Percentiles rank a stretch among this genome's conserved stretches.
Evolutionary conservation across 2,797 vertebrate species (phyloP).

Genomic region (Eulemur albifrons): DNA sequence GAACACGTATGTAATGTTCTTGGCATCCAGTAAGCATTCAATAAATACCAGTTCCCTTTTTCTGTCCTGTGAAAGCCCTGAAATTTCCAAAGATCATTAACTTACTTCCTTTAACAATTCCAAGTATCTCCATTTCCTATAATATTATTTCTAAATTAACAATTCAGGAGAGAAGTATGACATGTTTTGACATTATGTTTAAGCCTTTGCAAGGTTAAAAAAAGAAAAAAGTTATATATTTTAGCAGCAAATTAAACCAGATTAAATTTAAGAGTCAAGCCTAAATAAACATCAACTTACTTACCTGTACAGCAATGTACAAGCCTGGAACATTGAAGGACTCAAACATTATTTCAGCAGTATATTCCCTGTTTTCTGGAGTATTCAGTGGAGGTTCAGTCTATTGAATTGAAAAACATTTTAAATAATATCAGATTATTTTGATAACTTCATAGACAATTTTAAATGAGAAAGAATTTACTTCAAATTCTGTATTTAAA

Average conservation of each 20-base stretch:
- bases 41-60: neutral
- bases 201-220: neutral
- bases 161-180: conserved; percentile 4
- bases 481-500: conserved; percentile 41
- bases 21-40: neutral
- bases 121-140: neutral
- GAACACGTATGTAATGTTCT: neutral
- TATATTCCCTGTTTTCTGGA: conserved; percentile 94
- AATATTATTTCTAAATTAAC: conserved; percentile 34
- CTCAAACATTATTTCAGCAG: conserved; percentile 96
- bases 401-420: conserved; percentile 77
- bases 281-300: conserved; percentile 9
- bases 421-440: conserved; percentile 35
- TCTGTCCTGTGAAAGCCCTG: neutral
- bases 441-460: neutral
- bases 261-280: neutral
- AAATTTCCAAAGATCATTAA: neutral
- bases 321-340: conserved; percentile 96
- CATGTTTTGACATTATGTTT: neutral
- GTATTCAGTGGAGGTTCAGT: conserved; percentile 94
- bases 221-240: neutral
- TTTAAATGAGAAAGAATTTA: conserved; percentile 23
- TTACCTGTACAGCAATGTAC: conserved; percentile 96
- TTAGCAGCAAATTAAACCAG: conserved; percentile 27
- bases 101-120: neutral